Percentiles rank a stretch among this genome's conserved stretches.
These are phyloP conservation scores for Hypselothyrea guttata DNA, from an alignment of 2,888 invertebrate species.

Conservation along the genomic window DNA sequence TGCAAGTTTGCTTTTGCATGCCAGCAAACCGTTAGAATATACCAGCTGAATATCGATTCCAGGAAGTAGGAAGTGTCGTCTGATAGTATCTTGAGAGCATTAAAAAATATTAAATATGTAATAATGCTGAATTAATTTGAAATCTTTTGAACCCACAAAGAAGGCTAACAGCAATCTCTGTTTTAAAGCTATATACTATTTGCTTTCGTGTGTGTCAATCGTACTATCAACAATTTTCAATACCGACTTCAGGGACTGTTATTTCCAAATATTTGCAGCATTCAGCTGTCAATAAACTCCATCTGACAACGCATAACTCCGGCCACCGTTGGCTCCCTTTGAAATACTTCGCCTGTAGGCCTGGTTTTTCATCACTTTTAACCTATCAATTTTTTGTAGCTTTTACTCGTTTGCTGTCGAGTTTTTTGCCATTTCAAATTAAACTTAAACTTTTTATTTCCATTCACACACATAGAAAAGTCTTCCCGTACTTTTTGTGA, in stretches of 20 bases:
- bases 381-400: slow-evolving; percentile 30
- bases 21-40: slow-evolving; percentile 25
- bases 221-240: slow-evolving; percentile 16
- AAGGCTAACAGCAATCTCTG: too few relatives aligned
- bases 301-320: slow-evolving; percentile 16
- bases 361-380: slow-evolving; percentile 48
- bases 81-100: too few relatives aligned
- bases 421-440: slow-evolving; percentile 72
- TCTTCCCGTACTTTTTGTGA: slow-evolving; percentile 31
- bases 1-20: slow-evolving; percentile 30
- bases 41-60: slow-evolving; percentile 7
- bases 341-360: slow-evolving; percentile 10
- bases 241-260: slow-evolving; percentile 26
- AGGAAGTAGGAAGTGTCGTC: too few relatives aligned
- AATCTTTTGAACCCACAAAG: too few relatives aligned
- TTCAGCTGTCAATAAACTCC: slow-evolving; percentile 35
- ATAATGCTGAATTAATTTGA: too few relatives aligned
- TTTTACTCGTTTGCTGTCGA: slow-evolving; percentile 43
- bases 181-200: neutral
- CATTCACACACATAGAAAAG: slow-evolving; percentile 65
- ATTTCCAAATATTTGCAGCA: slow-evolving; percentile 46
- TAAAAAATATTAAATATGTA: too few relatives aligned
- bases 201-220: neutral
- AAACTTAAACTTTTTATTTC: slow-evolving; percentile 75
- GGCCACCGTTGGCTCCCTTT: slow-evolving; percentile 13